These are phyloP conservation scores for Hemiscyllium ocellatum DNA, from an alignment of 2,113 vertebrate genomes.

Conservation along the genomic window DNA sequence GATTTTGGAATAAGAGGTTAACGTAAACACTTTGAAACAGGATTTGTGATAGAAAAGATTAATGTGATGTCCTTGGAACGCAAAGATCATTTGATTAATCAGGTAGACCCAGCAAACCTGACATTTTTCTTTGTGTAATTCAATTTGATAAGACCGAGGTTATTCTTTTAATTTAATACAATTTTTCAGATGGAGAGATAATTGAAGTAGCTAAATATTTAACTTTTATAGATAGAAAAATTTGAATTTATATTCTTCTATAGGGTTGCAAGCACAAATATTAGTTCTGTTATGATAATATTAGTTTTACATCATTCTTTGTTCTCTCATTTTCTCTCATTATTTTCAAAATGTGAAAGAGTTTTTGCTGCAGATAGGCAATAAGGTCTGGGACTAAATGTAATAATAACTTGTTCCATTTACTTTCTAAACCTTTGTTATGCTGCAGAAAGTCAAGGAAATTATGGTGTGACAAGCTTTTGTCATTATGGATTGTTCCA, in stretches of 20 bases:
- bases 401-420: neutral
- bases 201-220: conserved; percentile 25
- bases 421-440: neutral
- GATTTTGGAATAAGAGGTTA: neutral
- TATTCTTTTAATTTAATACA: conserved; percentile 3
- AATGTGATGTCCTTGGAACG: neutral
- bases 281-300: conserved; percentile 1
- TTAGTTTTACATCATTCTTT: neutral
- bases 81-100: neutral
- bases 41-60: neutral
- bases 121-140: neutral
- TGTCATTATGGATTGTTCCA: neutral
- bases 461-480: neutral
- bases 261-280: neutral
- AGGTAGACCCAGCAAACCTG: neutral
- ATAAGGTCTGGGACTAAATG: neutral
- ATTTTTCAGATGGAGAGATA: neutral
- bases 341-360: neutral
- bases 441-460: neutral
- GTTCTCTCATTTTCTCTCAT: neutral
- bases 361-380: neutral
- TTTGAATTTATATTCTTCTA: neutral
- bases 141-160: neutral
- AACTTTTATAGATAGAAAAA: neutral
- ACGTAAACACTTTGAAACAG: neutral